Evolutionary conservation across 2,888 invertebrate genomes (phyloP), one percentile per base, ranked within the genome.

Genomic region (Pachycephus smyrnensis): DNA sequence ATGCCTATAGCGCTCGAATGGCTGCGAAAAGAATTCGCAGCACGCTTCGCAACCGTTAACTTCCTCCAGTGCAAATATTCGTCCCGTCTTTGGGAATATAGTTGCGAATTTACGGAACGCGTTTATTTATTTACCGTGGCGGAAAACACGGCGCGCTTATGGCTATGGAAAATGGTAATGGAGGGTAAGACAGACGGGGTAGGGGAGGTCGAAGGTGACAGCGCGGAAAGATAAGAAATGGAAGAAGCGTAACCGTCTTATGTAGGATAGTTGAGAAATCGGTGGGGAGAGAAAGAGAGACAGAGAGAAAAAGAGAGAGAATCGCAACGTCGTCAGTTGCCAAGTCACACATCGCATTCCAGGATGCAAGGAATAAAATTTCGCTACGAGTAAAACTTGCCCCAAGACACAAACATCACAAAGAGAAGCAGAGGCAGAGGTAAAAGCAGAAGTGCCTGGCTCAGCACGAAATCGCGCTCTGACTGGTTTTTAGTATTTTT

Each of bases 41-140:
- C 55, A 55, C 55, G 55, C 23, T 23, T 55, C 15, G 2, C 15
- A 23, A 23, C 23, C 23, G 15, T 55, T 23, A 55, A 55, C 9
- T 55, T 55, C 9, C 23, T 23, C 0, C 69, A 12, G 68, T 30
- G 40, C 12, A 69, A 69, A 36, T 23, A 30, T 76, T 69, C 71
- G 55, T 73, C 12, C 9, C 36, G 40, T 69, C 76, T 37, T 71
- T 79, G 74, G 73, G 30, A 74, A 69, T 76, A 30, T 75, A 79
- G 76, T 79, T 79, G 76, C 36, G 69, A 74, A 76, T 76, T 79
- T 76, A 76, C 69, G 71, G n/a, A 31, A 23, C 12, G 36, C 23
- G 40, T 31, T 55, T 55, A 55, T 55, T 55, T 55, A 55, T 55
- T 55, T 55, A 55, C 55, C 23, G 55, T 2, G 23, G 55, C 15